A percentile compares a stretch with the other conserved stretches of the same genome.
phyloP scores from a whole-genome alignment of 2,113 vertebrate genomes.

The Tauraco erythrolophus region DNA sequence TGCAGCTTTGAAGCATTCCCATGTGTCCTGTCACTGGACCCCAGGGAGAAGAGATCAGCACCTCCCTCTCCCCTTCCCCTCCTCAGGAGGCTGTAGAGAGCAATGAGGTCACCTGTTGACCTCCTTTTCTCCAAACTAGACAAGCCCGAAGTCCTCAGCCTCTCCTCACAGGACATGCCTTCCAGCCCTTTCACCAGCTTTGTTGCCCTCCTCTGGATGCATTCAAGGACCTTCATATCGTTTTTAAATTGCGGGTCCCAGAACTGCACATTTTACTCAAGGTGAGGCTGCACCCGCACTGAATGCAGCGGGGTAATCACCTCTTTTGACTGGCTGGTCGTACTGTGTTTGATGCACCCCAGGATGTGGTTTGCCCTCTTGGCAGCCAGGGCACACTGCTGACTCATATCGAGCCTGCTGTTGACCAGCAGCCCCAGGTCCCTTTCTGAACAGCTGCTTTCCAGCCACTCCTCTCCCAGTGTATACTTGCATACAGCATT shows the following conservation, averaged over 20 bases:
- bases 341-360: background rate
- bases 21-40: rapidly evolving
- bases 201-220: background rate
- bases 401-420: background rate
- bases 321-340: rapidly evolving
- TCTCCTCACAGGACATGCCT: background rate
- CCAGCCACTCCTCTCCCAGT: background rate
- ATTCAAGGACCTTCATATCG: background rate
- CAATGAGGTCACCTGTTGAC: too few relatives aligned
- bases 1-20: background rate
- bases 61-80: background rate
- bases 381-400: background rate
- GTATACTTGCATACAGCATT: background rate
- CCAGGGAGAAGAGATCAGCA: background rate
- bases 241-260: background rate
- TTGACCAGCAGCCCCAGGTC: background rate
- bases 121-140: too few relatives aligned
- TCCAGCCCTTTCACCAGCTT: background rate
- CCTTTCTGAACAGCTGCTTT: background rate
- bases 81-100: background rate
- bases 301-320: rapidly evolving
- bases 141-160: too few relatives aligned
- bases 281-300: rapidly evolving
- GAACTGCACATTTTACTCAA: rapidly evolving
- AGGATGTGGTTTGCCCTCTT: background rate